Evolutionary conservation across 2,888 invertebrate species (phyloP), one percentile per base, ranked within the genome.

Genomic region (Mesorhabditis sp.): DNA sequence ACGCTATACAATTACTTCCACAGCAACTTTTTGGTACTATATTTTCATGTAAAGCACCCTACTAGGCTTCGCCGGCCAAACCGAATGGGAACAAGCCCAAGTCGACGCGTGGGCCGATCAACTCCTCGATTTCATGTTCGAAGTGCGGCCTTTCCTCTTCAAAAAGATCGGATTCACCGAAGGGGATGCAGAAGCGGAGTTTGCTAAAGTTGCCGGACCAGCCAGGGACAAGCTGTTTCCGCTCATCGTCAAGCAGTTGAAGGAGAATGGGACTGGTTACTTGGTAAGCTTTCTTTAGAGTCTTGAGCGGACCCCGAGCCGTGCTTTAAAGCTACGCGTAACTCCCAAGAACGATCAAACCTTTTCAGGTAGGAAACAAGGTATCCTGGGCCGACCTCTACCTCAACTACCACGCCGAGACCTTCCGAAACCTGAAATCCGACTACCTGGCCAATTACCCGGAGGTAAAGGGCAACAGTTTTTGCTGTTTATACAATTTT

Each of bases 101-200:
- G 67, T 67, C 6, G 67, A 67, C 42, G 67, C 67, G 45, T 45
- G 62, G 5, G 67, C 67, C 13, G 67, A 67, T 41, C 67, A 67
- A 28, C 63, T 42, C 43, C 62, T 62, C n/a, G n/a, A 50, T 13
- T 13, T 15, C n/a, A 10, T n/a, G 41, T 7, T 15, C 6, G 41
- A 62, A 15, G 15, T 50, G 10, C 7, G 13, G 50, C 50, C 50
- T 3, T 50, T 10, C 13, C 7, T 50, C 50, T 50, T 10, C 13
- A 10, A 13, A 7, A 7, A 10, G 50, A 10, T 10, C 50, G 50
- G 50, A 50, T 50, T 50, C 50, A 13, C 50, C 2, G 2, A 50
- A 50, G 50, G 50, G 13, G 50, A 50, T 13, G 13, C 7, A 2
- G 50, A 50, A 2, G 50, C 7, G 50, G 10, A 10, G 2, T 50